A percentile compares a stretch with the other conserved stretches of the same genome.
phyloP scores from a whole-genome alignment of 1,140 invertebrate genomes.

The Pachypeltis micranthus region DNA sequence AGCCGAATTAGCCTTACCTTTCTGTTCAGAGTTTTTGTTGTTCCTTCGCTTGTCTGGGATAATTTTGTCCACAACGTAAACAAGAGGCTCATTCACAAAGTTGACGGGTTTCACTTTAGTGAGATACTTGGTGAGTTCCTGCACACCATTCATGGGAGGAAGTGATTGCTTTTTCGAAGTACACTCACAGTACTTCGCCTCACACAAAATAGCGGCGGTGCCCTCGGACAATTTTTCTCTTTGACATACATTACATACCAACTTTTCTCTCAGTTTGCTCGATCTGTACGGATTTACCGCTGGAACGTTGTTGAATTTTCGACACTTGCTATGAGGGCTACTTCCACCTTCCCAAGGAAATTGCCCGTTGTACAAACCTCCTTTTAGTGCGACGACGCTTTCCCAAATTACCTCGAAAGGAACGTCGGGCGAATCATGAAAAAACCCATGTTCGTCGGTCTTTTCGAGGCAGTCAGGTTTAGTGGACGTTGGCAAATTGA shows the following conservation, averaged over 20 bases:
- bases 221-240: too few relatives aligned
- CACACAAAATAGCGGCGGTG: neutral
- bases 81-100: neutral
- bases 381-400: neutral
- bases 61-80: neutral
- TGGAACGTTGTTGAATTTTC: neutral
- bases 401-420: neutral
- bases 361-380: neutral
- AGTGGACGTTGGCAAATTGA: too few relatives aligned
- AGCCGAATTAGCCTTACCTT: too few relatives aligned
- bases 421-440: too few relatives aligned
- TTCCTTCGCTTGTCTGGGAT: neutral
- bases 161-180: neutral
- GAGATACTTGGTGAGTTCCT: neutral
- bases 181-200: neutral
- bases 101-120: neutral
- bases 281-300: neutral
- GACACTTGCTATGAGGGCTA: neutral
- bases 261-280: neutral
- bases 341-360: neutral
- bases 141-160: neutral
- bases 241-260: neutral
- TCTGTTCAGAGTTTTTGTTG: too few relatives aligned
- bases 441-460: too few relatives aligned
- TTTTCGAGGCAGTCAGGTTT: too few relatives aligned